Evolutionary conservation across 2,888 invertebrate species (phyloP), one percentile per base, ranked within the genome.

Genomic region (Hanleya hanleyi): DNA sequence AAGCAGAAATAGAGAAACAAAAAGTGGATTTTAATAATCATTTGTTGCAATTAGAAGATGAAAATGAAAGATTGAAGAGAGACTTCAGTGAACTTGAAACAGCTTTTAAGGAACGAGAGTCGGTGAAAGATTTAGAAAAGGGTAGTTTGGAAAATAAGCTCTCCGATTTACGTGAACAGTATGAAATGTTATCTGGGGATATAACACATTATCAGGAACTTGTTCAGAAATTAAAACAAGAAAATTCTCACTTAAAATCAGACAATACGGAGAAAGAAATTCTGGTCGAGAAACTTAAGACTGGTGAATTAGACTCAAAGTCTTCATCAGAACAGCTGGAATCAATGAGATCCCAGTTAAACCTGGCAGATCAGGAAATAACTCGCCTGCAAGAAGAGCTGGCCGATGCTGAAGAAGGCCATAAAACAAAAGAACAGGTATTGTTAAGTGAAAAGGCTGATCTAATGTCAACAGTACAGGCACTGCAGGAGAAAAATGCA

Each of bases 141-240:
- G 29, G 41, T 49, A 32, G 77, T 76, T 32, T 80, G 7, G 77
- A 82, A 51, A 77, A 79, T 41, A 77, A 85, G 67, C 33, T 80
- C 26, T 36, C 62, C 29, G 83, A 83, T 29, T 69, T 81, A 65
- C 70, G 82, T 61, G 77, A 83, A 7, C 83, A 85, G 49, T 86
- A 83, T 76, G 73, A 79, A 38, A 80, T 83, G 79, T 66, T 85
- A 47, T 80, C 47, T 12, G 32, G 67, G 9, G 78, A 80, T 62
- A 79, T 71, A 22, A 47, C 69, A 9, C 66, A 76, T 26, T 75
- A 77, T 65, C 73, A 78, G 47, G 67, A 72, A 18, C 64, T 78
- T 9, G 70, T 77, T 76, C 71, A 76, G n/a, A 81, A 73, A 49
- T 66, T 68, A 22, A 75, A 65, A 61, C 75, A 79, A 2, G 67